These are phyloP conservation scores for Chymomyza costata DNA, from an alignment of 1,140 invertebrate genomes.

Conservation along the genomic window DNA sequence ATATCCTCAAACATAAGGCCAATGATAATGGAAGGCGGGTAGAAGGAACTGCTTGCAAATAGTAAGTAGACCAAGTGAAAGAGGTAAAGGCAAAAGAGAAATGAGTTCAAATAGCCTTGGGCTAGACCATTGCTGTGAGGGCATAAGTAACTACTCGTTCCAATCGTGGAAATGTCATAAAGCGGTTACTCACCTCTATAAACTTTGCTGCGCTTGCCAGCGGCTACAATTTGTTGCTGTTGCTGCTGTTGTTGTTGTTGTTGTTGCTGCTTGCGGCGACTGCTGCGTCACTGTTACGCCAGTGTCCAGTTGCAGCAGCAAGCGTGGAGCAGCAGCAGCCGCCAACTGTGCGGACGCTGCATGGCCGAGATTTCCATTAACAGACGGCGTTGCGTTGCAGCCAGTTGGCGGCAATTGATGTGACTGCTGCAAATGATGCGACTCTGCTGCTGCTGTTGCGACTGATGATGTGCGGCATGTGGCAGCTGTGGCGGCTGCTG, in stretches of 20 bases:
- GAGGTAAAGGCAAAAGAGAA: too few species aligned
- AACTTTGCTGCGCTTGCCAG: slow-evolving; percentile 71
- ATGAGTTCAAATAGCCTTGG: slow-evolving; percentile 20
- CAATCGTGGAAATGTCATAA: slow-evolving; percentile 63
- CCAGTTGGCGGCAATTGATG: slow-evolving; percentile 29
- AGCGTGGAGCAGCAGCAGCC: slow-evolving; percentile 37
- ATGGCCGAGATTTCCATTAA: slow-evolving; percentile 55
- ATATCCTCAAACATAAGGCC: slow-evolving; percentile 9
- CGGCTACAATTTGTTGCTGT: slow-evolving; percentile 54
- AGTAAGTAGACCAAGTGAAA: too few species aligned
- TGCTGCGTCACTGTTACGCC: slow-evolving; percentile 37
- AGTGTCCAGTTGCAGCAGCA: slow-evolving; percentile 52
- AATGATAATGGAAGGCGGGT: background rate
- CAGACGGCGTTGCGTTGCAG: slow-evolving; percentile 33
- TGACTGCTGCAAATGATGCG: slow-evolving; percentile 38
- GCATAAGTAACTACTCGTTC: slow-evolving; percentile 30
- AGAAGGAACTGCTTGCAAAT: background rate
- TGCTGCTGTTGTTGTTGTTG: slow-evolving; percentile 46
- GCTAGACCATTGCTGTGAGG: slow-evolving; percentile 2
- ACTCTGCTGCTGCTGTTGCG: slow-evolving; percentile 26
- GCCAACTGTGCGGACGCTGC: slow-evolving; percentile 21
- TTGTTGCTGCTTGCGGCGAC: slow-evolving; percentile 19
- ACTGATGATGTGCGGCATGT: slow-evolving; percentile 19
- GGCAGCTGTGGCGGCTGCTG: slow-evolving; percentile 6
- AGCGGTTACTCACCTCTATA: slow-evolving; percentile 73